phyloP scores from a whole-genome alignment of 2,797 vertebrate genomes.

The Etheostoma perlongum region DNA sequence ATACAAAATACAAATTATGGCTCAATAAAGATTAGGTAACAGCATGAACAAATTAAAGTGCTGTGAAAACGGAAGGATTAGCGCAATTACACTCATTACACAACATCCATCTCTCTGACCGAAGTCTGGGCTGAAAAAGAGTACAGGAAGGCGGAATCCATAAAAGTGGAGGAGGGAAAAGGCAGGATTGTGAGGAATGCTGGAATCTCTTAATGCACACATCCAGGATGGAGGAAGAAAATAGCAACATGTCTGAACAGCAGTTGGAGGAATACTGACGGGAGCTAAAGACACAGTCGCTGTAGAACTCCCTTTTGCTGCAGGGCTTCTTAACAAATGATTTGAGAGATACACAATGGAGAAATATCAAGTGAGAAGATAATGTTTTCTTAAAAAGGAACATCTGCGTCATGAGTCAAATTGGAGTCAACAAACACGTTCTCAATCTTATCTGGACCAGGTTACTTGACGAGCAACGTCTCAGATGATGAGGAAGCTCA shows the following conservation, averaged over 20 bases:
- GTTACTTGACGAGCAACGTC: slow-evolving; percentile 32
- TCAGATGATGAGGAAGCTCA: slow-evolving; percentile 11
- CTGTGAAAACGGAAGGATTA: slow-evolving; percentile 82
- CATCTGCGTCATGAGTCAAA: slow-evolving; percentile 57
- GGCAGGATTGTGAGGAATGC: slow-evolving; percentile 77
- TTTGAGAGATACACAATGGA: slow-evolving; percentile 70
- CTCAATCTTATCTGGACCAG: slow-evolving; percentile 54
- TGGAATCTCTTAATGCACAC: slow-evolving; percentile 79
- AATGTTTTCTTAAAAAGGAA: slow-evolving; percentile 70
- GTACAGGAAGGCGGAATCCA: slow-evolving; percentile 72
- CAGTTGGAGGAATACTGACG: slow-evolving; percentile 66
- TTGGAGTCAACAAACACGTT: slow-evolving; percentile 42
- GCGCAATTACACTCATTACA: slow-evolving; percentile 79
- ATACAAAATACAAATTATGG: slow-evolving; percentile 81
- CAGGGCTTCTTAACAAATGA: slow-evolving; percentile 69
- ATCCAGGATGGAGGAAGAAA: slow-evolving; percentile 74
- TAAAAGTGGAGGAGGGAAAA: slow-evolving; percentile 64
- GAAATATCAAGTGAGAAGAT: slow-evolving; percentile 69
- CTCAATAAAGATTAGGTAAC: slow-evolving; percentile 81
- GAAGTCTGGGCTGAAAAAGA: slow-evolving; percentile 64
- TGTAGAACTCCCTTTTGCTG: slow-evolving; percentile 59
- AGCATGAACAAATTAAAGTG: slow-evolving; percentile 81
- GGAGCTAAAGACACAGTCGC: slow-evolving; percentile 60
- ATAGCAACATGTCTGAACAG: slow-evolving; percentile 84
- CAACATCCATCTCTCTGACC: slow-evolving; percentile 78